Evolutionary conservation across 1,140 invertebrate genomes (phyloP), one percentile per base, ranked within the genome.

Genomic region (Neotoxoptera formosana): DNA sequence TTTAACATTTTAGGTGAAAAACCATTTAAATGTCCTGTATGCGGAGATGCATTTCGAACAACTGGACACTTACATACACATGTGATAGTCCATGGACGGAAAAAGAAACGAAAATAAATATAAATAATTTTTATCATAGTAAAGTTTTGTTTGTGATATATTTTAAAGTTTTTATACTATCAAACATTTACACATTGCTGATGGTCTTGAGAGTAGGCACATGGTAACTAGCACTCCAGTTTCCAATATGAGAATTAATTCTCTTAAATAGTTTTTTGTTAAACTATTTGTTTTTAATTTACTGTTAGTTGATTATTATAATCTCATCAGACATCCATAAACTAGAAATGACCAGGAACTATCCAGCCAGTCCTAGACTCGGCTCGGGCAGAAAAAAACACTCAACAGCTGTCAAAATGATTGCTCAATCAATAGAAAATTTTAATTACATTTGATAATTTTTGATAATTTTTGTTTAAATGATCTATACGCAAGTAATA

Each of bases 41-140:
- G 97, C 95, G 95, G 96, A 51, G 95, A 96, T 45, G 95, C 95
- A 91, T 98, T 97, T 94, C 95, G 97, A 94, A 97, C 97, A 2
- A 96, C 96, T 6, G 97, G 97, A 17, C 97, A 97, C 94, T 95
- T 96, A 53, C 97, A 97, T 94, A 96, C 96, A 45, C 97, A 97
- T 94, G 94, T 96, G 41, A 89, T 95, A 88, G 96, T 96, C 11
- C 97, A 97, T 94, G 95, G 95, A 88, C 96, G 96, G 45, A 94
- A 94, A 34, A 93, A 92, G 48, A 93, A 91, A 45, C 47, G 60
- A 2, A 93, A 94, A 93, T 76, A 81, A 41, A 67, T 25, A 48
- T 93, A 2, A 93, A 56, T 60, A 47, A 93, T 88, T 88, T 87
- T 34, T 8, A 86, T 86, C 76, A 83, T 1, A 83, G n/a, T 36